A percentile compares a stretch with the other conserved stretches of the same genome.
phyloP scores from a whole-genome alignment of 2,797 vertebrate genomes.

The Peromyscus attwateri region DNA sequence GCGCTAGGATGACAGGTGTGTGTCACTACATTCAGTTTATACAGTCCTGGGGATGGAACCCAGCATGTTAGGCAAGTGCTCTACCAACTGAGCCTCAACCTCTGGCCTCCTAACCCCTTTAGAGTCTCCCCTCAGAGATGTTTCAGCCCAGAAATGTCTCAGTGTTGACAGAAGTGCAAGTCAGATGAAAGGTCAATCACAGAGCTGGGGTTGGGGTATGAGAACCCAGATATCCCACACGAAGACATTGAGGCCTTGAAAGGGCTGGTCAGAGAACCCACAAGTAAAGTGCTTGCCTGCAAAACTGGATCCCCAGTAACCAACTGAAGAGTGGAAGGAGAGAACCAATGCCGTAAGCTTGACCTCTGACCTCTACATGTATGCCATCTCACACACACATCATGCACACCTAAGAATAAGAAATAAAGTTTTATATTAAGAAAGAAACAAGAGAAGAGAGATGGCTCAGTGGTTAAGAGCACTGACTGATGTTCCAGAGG shows the following conservation, averaged over 20 bases:
- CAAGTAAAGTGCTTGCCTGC: accelerated
- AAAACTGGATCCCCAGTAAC: neutral
- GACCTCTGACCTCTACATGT: neutral
- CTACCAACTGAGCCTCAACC: neutral
- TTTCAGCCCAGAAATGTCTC: neutral
- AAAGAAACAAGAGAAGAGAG: neutral
- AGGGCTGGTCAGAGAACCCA: neutral
- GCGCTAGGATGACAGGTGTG: neutral
- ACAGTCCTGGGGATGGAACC: neutral
- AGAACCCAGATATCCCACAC: neutral
- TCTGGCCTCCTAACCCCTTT: too few species aligned
- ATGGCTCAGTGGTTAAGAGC: too few species aligned
- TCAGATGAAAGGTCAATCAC: neutral
- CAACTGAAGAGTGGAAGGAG: neutral
- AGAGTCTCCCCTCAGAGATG: neutral
- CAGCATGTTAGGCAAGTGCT: neutral
- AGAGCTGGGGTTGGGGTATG: neutral
- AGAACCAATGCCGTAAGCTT: neutral
- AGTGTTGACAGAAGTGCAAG: neutral
- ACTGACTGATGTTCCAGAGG: too few species aligned
- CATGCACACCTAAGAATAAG: neutral
- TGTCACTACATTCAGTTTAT: neutral
- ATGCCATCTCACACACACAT: neutral
- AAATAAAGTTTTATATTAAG: neutral
- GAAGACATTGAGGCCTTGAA: neutral